Evolutionary conservation across 2,888 invertebrate species (phyloP).

Genomic region (Heliconius ismenius): DNA sequence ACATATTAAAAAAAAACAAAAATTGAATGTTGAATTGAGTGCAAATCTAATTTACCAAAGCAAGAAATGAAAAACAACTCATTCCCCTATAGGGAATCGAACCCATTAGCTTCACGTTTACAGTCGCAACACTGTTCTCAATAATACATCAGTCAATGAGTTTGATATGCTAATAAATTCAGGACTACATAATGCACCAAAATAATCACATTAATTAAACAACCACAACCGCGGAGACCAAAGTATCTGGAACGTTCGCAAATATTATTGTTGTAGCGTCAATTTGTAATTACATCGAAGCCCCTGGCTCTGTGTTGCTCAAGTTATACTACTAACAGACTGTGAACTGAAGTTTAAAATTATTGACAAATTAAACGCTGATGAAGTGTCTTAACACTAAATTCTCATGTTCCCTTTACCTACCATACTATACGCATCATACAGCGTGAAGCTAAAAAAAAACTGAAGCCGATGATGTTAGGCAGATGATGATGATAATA

Average conservation of each 20-base stretch:
- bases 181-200: slow-evolving; percentile 14
- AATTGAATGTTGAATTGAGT: no score
- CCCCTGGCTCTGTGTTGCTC: slow-evolving; percentile 45
- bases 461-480: no score
- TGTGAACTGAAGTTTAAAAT: slow-evolving; percentile 38
- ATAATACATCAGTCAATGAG: not conserved
- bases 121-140: no score
- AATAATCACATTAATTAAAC: slow-evolving; percentile 33
- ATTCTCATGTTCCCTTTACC: no score
- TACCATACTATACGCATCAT: no score
- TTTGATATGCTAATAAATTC: slow-evolving; percentile 19
- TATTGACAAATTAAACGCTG: slow-evolving; percentile 33
- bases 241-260: slow-evolving; percentile 44
- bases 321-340: slow-evolving; percentile 37
- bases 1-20: no score
- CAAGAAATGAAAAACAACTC: no score
- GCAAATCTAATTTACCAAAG: no score
- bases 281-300: slow-evolving; percentile 49
- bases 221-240: slow-evolving; percentile 32
- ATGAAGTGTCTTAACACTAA: no score
- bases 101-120: not conserved
- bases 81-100: no score
- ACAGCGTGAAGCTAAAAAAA: no score
- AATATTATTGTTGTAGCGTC: slow-evolving; percentile 45
- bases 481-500: no score